phyloP scores from a whole-genome alignment of 2,888 invertebrate species.

The Cerastis leucographa region DNA sequence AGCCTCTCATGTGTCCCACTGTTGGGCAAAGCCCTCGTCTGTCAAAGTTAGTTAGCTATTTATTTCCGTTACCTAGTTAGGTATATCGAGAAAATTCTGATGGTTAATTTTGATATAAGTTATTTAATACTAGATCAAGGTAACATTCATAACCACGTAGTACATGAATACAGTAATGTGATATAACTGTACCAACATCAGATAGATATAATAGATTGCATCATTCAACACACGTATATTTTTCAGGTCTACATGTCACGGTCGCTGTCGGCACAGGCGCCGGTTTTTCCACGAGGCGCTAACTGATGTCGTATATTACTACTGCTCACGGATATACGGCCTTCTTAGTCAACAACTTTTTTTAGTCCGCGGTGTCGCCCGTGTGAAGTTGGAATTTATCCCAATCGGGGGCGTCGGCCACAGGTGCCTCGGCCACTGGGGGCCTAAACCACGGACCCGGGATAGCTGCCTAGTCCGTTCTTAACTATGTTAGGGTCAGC shows the following conservation, averaged over 20 bases:
- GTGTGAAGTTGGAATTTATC: background rate
- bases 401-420: too few species aligned
- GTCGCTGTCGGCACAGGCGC: constrained; percentile 6
- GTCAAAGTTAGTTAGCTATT: too few species aligned
- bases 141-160: background rate
- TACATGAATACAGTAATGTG: background rate
- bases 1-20: too few species aligned
- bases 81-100: constrained; percentile 12
- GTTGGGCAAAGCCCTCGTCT: too few species aligned
- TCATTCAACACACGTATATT: background rate
- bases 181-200: background rate
- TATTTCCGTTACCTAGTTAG: too few species aligned
- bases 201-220: background rate
- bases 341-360: background rate
- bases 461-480: background rate
- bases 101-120: background rate
- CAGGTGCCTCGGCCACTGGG: too few species aligned
- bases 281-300: constrained; percentile 41
- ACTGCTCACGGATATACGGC: background rate
- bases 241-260: constrained; percentile 6
- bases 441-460: too few species aligned
- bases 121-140: background rate
- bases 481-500: background rate
- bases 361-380: background rate
- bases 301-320: constrained; percentile 1